Evolutionary conservation across 2,888 invertebrate species (phyloP).

Genomic region (Tanytarsus gracilentus): DNA sequence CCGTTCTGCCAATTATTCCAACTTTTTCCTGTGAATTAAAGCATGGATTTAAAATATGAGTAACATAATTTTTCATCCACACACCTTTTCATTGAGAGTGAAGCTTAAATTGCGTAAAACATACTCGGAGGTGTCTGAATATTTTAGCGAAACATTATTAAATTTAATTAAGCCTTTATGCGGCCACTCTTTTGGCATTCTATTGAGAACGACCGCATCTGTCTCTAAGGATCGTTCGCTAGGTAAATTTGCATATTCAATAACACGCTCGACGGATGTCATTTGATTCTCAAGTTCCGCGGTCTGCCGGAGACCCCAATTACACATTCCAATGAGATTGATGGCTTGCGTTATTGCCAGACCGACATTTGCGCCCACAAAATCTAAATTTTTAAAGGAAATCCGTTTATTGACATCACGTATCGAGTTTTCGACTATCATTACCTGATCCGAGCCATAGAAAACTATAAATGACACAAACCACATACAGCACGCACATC

Average conservation of each 20-base stretch:
- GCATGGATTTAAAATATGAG: conserved; percentile 7
- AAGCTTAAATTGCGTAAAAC: conserved; percentile 51
- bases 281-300: conserved; percentile 56
- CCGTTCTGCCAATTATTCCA: conserved; percentile 53
- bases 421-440: conserved; percentile 30
- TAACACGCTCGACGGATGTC: conserved; percentile 57
- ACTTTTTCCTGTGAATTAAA: conserved; percentile 40
- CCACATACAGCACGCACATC: conserved; percentile 57
- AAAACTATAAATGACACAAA: conserved; percentile 55
- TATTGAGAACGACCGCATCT: conserved; percentile 34
- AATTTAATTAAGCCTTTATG: conserved; percentile 46
- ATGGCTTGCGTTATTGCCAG: conserved; percentile 48
- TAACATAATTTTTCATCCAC: conserved; percentile 35
- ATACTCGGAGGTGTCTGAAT: conserved; percentile 46
- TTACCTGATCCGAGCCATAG: conserved; percentile 44
- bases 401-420: neutral
- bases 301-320: conserved; percentile 61
- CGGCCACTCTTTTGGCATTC: conserved; percentile 47
- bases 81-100: conserved; percentile 45
- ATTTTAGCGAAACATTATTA: conserved; percentile 46
- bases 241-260: conserved; percentile 52
- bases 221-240: conserved; percentile 39
- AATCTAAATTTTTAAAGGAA: conserved; percentile 28
- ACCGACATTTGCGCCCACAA: conserved; percentile 45
- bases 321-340: conserved; percentile 45